Evolutionary conservation across 2,113 vertebrate genomes (phyloP).

Genomic region (Narcine bancroftii): DNA sequence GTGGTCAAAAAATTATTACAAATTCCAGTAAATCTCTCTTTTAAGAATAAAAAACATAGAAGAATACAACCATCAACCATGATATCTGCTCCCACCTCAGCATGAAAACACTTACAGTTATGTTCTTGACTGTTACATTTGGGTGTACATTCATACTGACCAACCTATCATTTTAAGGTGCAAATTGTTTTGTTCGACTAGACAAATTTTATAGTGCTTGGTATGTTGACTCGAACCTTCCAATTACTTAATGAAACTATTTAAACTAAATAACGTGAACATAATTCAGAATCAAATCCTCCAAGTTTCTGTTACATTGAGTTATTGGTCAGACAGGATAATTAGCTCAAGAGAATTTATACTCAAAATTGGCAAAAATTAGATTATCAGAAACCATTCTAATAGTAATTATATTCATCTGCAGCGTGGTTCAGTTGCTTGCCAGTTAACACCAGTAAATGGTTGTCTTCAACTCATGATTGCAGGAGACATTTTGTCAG

Average conservation of each 20-base stretch:
- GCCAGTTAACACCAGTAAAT: neutral
- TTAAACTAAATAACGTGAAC: too few species aligned
- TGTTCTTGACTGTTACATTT: too few species aligned
- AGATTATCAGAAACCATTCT: neutral
- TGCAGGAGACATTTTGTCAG: neutral
- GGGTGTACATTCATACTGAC: too few species aligned
- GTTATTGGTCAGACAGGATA: neutral
- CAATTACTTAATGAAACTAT: too few species aligned
- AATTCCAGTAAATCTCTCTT: neutral
- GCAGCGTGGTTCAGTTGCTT: neutral
- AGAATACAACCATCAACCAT: too few species aligned
- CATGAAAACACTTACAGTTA: too few species aligned
- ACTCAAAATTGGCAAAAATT: neutral
- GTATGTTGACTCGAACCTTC: too few species aligned
- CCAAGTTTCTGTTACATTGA: neutral
- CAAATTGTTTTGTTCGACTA: neutral
- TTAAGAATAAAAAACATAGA: too few species aligned
- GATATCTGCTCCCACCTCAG: too few species aligned
- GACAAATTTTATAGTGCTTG: neutral
- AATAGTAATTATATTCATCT: neutral
- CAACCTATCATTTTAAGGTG: too few species aligned
- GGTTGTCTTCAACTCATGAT: neutral
- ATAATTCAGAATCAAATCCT: neutral
- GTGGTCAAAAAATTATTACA: neutral
- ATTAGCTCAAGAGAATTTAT: neutral